Evolutionary conservation across 2,888 invertebrate species (phyloP).

Genomic region (Mongoloraphidia duomilia): DNA sequence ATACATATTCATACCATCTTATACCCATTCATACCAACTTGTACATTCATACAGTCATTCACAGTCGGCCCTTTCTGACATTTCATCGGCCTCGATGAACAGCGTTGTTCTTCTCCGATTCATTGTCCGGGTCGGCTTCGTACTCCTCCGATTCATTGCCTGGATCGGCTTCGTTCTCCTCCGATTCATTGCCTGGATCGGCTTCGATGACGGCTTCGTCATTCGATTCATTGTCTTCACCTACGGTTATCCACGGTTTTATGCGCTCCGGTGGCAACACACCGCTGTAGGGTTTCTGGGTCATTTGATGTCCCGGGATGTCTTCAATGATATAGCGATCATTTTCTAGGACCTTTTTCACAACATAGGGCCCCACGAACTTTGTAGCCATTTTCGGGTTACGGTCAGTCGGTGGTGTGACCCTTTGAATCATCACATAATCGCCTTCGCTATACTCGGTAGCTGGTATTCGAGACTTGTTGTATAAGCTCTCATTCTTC

Average conservation of each 20-base stretch:
- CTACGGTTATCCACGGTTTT: slow-evolving; percentile 5
- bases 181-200: too few species aligned
- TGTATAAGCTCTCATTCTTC: slow-evolving; percentile 3
- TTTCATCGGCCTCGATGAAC: too few species aligned
- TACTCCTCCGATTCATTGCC: too few species aligned
- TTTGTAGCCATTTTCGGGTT: slow-evolving; percentile 6
- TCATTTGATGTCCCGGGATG: slow-evolving; percentile 6
- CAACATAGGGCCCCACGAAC: slow-evolving; percentile 6
- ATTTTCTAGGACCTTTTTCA: slow-evolving; percentile 5
- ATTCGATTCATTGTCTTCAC: too few species aligned
- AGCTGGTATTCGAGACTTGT: slow-evolving; percentile 5
- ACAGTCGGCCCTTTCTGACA: too few species aligned
- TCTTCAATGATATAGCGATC: slow-evolving; percentile 8
- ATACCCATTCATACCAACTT: too few species aligned
- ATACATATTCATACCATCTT: too few species aligned
- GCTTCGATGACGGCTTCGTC: too few species aligned
- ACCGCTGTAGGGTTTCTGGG: slow-evolving; percentile 7
- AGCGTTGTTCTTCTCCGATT: too few species aligned
- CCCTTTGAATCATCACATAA: slow-evolving; percentile 5
- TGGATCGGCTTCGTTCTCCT: too few species aligned
- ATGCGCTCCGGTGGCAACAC: slow-evolving; percentile 7
- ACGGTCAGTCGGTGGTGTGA: slow-evolving; percentile 1
- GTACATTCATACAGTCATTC: too few species aligned
- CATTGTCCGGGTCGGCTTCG: too few species aligned
- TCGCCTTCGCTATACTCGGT: slow-evolving; percentile 5